Evolutionary conservation across 2,797 vertebrate species (phyloP).

Genomic region (Hyperoplus lanceolatus): DNA sequence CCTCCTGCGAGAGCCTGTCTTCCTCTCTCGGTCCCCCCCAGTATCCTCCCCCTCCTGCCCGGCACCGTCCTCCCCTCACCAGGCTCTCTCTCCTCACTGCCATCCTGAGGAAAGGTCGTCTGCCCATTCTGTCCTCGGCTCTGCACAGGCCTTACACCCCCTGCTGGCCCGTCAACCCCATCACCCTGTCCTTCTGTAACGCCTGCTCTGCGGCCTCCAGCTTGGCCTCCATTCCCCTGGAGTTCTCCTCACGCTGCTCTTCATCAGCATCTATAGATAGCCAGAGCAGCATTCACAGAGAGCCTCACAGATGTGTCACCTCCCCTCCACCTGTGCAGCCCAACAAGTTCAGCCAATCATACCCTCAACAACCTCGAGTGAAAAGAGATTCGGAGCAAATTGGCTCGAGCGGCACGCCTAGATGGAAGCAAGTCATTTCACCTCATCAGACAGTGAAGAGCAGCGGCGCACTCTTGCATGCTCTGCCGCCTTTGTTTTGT

Average conservation of each 20-base stretch:
- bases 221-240: conserved; percentile 80
- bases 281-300: conserved; percentile 48
- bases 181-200: conserved; percentile 80
- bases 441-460: conserved; percentile 8
- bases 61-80: conserved; percentile 86
- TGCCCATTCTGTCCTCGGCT: conserved; percentile 81
- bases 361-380: conserved; percentile 27
- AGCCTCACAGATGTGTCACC: conserved; percentile 37
- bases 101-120: conserved; percentile 92
- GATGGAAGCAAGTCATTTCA: conserved; percentile 56
- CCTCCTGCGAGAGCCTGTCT: conserved; percentile 84
- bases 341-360: conserved; percentile 15
- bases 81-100: conserved; percentile 94
- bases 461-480: not conserved
- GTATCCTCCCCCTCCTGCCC: conserved; percentile 79
- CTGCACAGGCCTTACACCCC: conserved; percentile 85
- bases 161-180: conserved; percentile 83
- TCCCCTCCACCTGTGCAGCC: conserved; percentile 39
- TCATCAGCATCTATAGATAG: conserved; percentile 64
- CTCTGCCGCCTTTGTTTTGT: conserved; percentile 23
- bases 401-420: conserved; percentile 12
- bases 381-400: conserved; percentile 38
- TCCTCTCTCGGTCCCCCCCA: conserved; percentile 73
- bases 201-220: conserved; percentile 86
- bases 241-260: conserved; percentile 67